Evolutionary conservation across 2,888 invertebrate species (phyloP).

Genomic region (Carpatolechia fugitivella): DNA sequence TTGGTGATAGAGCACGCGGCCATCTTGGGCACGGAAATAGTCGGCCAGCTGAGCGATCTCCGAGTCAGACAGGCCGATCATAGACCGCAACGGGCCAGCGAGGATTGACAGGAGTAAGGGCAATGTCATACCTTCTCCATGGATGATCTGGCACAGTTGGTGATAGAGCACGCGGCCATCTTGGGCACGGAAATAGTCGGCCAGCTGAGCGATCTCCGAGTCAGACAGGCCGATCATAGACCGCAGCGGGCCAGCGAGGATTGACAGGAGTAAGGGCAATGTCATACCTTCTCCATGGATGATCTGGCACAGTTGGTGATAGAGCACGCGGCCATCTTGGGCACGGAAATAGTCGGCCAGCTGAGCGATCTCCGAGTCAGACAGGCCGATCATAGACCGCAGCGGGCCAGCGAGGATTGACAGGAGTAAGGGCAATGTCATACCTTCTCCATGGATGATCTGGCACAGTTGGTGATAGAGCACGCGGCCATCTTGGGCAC

Average conservation of each 20-base stretch:
- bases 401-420: constrained; percentile 36
- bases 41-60: too few species aligned
- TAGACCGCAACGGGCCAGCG: too few species aligned
- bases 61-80: too few species aligned
- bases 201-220: too few species aligned
- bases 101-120: too few species aligned
- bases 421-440: too few species aligned
- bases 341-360: constrained; percentile 88
- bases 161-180: constrained; percentile 88
- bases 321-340: constrained; percentile 88
- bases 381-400: constrained; percentile 82
- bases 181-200: constrained; percentile 88
- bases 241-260: too few species aligned
- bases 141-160: constrained; percentile 86
- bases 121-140: constrained; percentile 84
- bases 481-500: constrained; percentile 88
- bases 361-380: constrained; percentile 83
- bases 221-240: too few species aligned
- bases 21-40: background rate
- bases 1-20: background rate
- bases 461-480: constrained; percentile 87
- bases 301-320: constrained; percentile 86
- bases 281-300: constrained; percentile 85
- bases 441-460: constrained; percentile 84
- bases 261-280: too few species aligned